phyloP scores from a whole-genome alignment of 2,888 invertebrate genomes.

The Rapana venosa region DNA sequence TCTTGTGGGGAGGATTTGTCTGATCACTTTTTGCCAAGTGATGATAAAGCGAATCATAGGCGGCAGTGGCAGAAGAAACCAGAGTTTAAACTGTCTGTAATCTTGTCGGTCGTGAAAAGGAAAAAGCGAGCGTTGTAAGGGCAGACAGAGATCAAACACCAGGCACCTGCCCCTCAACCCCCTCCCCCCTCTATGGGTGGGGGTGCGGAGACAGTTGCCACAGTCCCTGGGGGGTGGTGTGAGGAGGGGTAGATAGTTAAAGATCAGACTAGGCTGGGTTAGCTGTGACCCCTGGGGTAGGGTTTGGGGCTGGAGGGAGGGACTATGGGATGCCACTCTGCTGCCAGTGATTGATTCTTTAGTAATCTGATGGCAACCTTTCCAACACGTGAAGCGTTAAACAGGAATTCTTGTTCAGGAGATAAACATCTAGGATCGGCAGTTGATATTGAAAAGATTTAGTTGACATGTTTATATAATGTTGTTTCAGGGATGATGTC shows the following conservation, averaged over 20 bases:
- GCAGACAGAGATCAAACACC: conserved; percentile 39
- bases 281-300: conserved; percentile 15
- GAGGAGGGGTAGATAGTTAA: conserved; percentile 19
- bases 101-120: conserved; percentile 37
- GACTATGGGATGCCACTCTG: conserved; percentile 29
- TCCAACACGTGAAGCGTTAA: too few relatives aligned
- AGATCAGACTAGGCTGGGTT: conserved; percentile 16
- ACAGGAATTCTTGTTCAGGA: too few relatives aligned
- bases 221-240: conserved; percentile 34
- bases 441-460: too few relatives aligned
- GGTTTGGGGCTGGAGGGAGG: conserved; percentile 9
- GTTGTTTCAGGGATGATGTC: too few relatives aligned
- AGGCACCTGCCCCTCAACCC: conserved; percentile 7
- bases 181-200: conserved; percentile 1
- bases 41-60: conserved; percentile 40
- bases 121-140: conserved; percentile 39
- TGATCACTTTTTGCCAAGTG: conserved; percentile 35
- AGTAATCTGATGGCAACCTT: conserved; percentile 42
- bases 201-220: conserved; percentile 13
- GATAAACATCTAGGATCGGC: too few relatives aligned
- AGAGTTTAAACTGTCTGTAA: conserved; percentile 43
- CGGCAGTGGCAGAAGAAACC: conserved; percentile 37
- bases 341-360: conserved; percentile 36
- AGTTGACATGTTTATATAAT: too few relatives aligned
- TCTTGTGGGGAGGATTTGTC: not conserved